A percentile compares a stretch with the other conserved stretches of the same genome.
Evolutionary conservation across 1,140 invertebrate species (phyloP).

Genomic region (Cydia amplana): DNA sequence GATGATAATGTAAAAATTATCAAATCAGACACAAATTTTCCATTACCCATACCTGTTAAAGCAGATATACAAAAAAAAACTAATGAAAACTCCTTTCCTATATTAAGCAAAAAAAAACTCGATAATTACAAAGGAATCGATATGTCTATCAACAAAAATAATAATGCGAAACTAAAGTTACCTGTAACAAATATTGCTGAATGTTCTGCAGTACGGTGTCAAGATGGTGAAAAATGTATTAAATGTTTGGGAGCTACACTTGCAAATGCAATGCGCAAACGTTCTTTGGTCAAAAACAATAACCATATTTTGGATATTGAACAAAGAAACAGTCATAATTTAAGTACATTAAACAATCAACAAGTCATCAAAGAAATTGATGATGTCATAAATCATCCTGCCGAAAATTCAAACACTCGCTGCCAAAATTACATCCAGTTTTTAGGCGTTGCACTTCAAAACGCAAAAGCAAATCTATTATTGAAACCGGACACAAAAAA

Average conservation of each 20-base stretch:
- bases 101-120: neutral
- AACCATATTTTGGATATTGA: neutral
- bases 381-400: neutral
- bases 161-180: neutral
- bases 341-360: neutral
- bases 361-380: neutral
- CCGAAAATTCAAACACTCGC: neutral
- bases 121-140: neutral
- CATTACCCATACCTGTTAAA: neutral
- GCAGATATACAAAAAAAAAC: neutral
- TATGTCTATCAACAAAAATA: neutral
- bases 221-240: conserved; percentile 50
- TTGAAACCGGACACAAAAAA: conserved; percentile 16
- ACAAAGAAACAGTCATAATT: neutral
- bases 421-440: conserved; percentile 56
- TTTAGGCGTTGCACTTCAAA: conserved; percentile 60
- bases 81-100: neutral
- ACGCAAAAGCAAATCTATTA: conserved; percentile 36
- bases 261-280: conserved; percentile 35
- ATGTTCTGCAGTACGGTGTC: conserved; percentile 42
- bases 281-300: neutral
- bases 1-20: neutral
- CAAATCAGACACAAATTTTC: neutral
- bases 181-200: conserved; percentile 39
- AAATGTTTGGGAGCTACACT: conserved; percentile 66